These are phyloP conservation scores for Hirtodrosophila histrioides DNA, from an alignment of 2,888 invertebrate genomes.

Conservation along the genomic window DNA sequence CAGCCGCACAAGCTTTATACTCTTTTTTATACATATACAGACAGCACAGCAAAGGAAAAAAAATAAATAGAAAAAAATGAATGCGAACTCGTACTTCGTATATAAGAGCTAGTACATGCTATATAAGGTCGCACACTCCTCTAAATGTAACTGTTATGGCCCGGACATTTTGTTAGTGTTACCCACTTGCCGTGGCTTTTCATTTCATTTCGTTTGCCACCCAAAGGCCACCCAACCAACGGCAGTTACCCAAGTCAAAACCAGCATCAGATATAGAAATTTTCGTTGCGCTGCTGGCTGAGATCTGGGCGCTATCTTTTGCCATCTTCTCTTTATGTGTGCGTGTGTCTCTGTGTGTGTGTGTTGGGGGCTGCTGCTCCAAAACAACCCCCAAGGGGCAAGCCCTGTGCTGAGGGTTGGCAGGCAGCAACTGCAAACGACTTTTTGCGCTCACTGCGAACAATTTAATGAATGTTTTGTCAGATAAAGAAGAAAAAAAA, in stretches of 20 bases:
- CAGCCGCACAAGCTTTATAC: constrained; percentile 48
- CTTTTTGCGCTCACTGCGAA: constrained; percentile 55
- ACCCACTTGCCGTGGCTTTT: background rate
- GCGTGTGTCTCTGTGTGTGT: constrained; percentile 23
- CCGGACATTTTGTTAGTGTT: constrained; percentile 58
- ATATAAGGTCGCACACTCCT: constrained; percentile 19
- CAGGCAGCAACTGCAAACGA: constrained; percentile 41
- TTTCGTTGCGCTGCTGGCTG: constrained; percentile 66
- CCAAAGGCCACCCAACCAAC: constrained; percentile 13
- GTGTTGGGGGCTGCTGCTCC: constrained; percentile 52
- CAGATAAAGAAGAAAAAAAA: constrained; percentile 63
- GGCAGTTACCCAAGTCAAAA: constrained; percentile 58
- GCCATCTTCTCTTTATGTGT: constrained; percentile 60
- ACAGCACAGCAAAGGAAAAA: constrained; percentile 16
- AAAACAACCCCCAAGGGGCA: constrained; percentile 73
- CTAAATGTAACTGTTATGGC: constrained; percentile 71
- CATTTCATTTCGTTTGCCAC: too few species aligned
- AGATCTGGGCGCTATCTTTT: constrained; percentile 73
- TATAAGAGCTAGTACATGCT: constrained; percentile 11
- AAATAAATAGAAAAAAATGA: background rate
- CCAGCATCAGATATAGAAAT: constrained; percentile 77
- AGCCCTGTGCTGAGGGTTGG: constrained; percentile 59
- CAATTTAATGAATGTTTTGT: constrained; percentile 81
- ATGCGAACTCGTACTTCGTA: background rate
- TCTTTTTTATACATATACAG: constrained; percentile 11